phyloP scores from a whole-genome alignment of 2,113 vertebrate genomes.

The Pteropus alecto region DNA sequence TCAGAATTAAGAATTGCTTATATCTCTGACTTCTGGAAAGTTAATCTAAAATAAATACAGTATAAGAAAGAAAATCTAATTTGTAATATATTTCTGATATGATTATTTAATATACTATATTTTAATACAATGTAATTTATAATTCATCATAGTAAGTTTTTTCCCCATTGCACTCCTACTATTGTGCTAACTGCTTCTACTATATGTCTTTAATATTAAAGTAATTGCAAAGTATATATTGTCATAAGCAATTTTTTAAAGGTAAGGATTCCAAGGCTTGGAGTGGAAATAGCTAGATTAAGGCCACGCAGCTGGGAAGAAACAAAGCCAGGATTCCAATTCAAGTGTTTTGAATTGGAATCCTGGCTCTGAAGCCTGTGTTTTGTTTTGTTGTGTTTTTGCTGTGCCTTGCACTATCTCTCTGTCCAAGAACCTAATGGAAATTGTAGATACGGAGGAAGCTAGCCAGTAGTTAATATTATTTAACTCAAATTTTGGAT shows the following conservation, averaged over 20 bases:
- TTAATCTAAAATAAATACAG: background rate
- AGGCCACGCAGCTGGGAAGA: slow-evolving; percentile 16
- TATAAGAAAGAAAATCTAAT: background rate
- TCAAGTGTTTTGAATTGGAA: background rate
- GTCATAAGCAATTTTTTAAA: background rate
- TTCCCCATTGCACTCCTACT: background rate
- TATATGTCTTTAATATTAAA: background rate
- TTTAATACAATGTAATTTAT: background rate
- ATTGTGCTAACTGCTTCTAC: background rate
- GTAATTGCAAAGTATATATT: background rate
- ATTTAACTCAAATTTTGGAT: slow-evolving; percentile 9
- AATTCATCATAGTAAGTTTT: background rate
- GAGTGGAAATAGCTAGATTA: slow-evolving; percentile 10
- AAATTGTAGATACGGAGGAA: slow-evolving; percentile 45
- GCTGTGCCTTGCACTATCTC: background rate
- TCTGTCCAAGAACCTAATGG: slow-evolving; percentile 33
- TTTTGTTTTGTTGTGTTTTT: slow-evolving; percentile 29
- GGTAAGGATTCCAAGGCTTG: background rate
- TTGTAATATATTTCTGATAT: background rate
- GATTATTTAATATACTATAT: background rate
- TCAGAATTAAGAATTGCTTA: slow-evolving; percentile 17
- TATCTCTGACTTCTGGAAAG: background rate
- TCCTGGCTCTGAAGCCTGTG: background rate
- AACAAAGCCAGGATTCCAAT: background rate
- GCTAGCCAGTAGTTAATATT: background rate